Conservation (phyloP, 2,797 vertebrate genomes). For the Sardinella longiceps region DNA sequence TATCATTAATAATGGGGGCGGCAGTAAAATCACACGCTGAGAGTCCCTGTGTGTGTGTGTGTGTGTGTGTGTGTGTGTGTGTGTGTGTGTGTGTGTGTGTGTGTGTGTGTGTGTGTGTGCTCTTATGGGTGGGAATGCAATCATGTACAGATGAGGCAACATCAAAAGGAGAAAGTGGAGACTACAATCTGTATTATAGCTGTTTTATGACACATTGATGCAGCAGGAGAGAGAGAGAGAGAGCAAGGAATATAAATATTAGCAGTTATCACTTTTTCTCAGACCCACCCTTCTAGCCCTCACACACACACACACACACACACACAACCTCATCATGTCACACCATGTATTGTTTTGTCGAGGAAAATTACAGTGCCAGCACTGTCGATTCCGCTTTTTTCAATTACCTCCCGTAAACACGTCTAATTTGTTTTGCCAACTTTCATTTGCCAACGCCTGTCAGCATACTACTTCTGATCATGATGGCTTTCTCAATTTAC, state of each 20-base stretch:
- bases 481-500: conserved; percentile 1
- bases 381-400: conserved; percentile 34
- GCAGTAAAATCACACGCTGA: conserved; percentile 47
- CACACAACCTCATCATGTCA: neutral
- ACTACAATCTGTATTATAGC: conserved; percentile 1
- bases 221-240: neutral
- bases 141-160: conserved; percentile 12
- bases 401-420: conserved; percentile 45
- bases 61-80: conserved; percentile 29
- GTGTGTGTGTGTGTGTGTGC: conserved; percentile 27
- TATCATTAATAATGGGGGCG: conserved; percentile 61
- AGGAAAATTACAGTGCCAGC: neutral
- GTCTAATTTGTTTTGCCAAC: conserved; percentile 48
- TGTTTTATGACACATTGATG: neutral
- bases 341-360: conserved; percentile 14
- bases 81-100: conserved; percentile 10
- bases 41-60: conserved; percentile 17
- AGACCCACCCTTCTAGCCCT: neutral
- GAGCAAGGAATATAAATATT: neutral
- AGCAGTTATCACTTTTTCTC: neutral
- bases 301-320: conserved; percentile 13
- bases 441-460: conserved; percentile 1
- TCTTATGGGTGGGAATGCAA: conserved; percentile 2
- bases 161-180: neutral
- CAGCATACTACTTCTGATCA: neutral